Percentiles rank a stretch among this genome's conserved stretches.
These are phyloP conservation scores for Thalassoma bifasciatum DNA, from an alignment of 2,113 vertebrate species.

Conservation along the genomic window DNA sequence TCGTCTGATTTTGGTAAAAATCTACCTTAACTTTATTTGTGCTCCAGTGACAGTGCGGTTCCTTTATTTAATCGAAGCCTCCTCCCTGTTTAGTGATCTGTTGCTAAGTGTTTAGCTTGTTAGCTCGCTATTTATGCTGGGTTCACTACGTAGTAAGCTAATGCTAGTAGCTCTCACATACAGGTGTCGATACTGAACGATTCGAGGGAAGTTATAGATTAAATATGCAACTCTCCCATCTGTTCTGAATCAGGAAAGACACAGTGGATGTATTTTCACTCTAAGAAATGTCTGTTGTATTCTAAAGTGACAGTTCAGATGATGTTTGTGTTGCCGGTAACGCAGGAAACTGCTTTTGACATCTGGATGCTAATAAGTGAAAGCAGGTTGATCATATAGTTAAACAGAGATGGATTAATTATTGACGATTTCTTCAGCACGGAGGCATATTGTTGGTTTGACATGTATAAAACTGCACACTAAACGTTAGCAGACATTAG, in stretches of 20 bases:
- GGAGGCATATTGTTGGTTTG: background rate
- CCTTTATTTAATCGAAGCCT: background rate
- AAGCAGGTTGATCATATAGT: background rate
- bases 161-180: slow-evolving; percentile 35
- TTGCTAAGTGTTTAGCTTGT: slow-evolving; percentile 26
- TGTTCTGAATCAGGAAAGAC: no score
- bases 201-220: background rate
- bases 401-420: background rate
- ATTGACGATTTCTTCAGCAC: background rate
- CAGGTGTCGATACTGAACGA: slow-evolving; percentile 35
- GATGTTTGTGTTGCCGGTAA: background rate
- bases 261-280: accelerated
- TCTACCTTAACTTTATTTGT: background rate
- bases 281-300: no score
- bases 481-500: slow-evolving; percentile 16
- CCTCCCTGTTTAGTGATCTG: slow-evolving; percentile 5
- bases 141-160: slow-evolving; percentile 49
- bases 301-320: background rate
- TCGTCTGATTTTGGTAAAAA: slow-evolving; percentile 72
- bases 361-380: background rate
- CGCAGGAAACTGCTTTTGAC: background rate
- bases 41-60: background rate
- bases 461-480: slow-evolving; percentile 26
- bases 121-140: slow-evolving; percentile 41
- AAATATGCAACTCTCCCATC: background rate